A percentile compares a stretch with the other conserved stretches of the same genome.
phyloP scores from a whole-genome alignment of 2,797 vertebrate genomes.

The Hybognathus amarus region DNA sequence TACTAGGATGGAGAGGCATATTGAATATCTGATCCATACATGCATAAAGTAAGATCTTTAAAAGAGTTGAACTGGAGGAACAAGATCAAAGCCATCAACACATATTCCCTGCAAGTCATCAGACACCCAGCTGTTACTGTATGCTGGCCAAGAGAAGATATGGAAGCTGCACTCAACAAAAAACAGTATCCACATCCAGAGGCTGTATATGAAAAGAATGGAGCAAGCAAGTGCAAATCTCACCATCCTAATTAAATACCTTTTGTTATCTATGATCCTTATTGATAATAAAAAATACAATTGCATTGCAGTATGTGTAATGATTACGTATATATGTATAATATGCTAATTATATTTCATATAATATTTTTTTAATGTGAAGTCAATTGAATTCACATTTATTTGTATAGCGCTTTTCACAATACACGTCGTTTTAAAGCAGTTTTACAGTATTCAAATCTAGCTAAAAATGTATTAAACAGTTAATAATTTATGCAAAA shows the following conservation, averaged over 20 bases:
- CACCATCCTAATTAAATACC: background rate
- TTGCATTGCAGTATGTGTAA: background rate
- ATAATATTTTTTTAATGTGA: too few relatives aligned
- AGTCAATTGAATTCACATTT: too few relatives aligned
- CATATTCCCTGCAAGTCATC: background rate
- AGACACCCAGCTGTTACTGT: constrained; percentile 9
- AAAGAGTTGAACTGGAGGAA: constrained; percentile 1
- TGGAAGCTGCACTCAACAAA: background rate
- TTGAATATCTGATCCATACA: background rate
- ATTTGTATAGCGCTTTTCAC: too few relatives aligned
- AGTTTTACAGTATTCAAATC: too few relatives aligned
- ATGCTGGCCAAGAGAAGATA: background rate
- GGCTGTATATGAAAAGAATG: background rate
- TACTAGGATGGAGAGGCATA: background rate
- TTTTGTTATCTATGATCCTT: background rate
- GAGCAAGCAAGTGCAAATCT: background rate
- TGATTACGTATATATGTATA: background rate
- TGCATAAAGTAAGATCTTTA: background rate
- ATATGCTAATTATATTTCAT: too few relatives aligned
- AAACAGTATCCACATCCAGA: background rate
- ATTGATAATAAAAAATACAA: background rate
- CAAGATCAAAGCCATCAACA: constrained; percentile 27
- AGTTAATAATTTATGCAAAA: too few relatives aligned
- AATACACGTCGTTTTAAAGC: too few relatives aligned
- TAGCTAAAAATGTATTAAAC: too few relatives aligned